Base-by-base conservation (phyloP, 2,113 vertebrate species). In the Hemichromis elongatus region DNA sequence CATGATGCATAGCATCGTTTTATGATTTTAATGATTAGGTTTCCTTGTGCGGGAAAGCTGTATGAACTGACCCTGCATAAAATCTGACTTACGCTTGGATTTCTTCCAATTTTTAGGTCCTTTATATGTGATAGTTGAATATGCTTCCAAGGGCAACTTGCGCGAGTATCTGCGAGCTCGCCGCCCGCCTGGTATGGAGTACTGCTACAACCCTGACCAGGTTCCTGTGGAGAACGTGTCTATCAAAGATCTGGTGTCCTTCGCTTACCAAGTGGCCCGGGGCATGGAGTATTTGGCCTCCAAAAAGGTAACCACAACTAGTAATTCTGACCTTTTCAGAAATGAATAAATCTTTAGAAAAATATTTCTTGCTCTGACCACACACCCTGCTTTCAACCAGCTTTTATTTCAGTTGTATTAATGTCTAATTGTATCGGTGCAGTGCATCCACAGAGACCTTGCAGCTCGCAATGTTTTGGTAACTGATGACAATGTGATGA, bases 371-470 rank as follows among this genome's bases (percentile, higher is more conserved):
- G 9, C 52, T 18, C 16, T 18, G 47, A 18, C 16, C 47, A 8
- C 6, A 47, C 6, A 7, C 26, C 19, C 28, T 19, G 52, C 13
- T 70, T 57, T 42, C 5, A 5, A 33, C 4, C 28, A 13, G 52
- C 19, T 37, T 33, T 68, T 24, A 10, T n/a, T 61, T 33, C n/a
- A 66, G 6, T 77, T 56, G 1, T 33, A 14, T 5, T 85, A 52
- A 79, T 4, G 9, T 80, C 28, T 57, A 21, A 82, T 56, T 87
- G 26, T 42, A 3, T 91, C 26, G 73, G 13, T 85, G 7, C 86
- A 99, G 99, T 99, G 99, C 92, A 99, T 99, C 93, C 99, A 99
- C 95, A 96, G 98, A 95, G 99, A 99, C 90, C 94, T 99, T 85
- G 99, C 98, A 0, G 99, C 99, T 91, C 97, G 99, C 77, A 99